A percentile compares a stretch with the other conserved stretches of the same genome.
Evolutionary conservation across 2,888 invertebrate species (phyloP).

Genomic region (Calameuta filiformis): DNA sequence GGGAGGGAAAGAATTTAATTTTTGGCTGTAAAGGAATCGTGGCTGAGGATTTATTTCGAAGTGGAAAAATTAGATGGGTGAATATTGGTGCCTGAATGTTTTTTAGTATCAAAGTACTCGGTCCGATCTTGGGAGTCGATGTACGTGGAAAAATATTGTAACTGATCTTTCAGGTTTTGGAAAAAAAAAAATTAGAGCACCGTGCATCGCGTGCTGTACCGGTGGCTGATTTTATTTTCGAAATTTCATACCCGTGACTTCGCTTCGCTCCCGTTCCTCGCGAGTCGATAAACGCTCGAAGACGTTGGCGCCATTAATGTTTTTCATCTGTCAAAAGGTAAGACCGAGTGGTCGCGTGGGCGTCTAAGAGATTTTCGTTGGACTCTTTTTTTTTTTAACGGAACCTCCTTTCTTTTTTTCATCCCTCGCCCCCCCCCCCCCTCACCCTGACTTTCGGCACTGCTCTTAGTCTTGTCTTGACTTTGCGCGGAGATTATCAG

Average conservation of each 20-base stretch:
- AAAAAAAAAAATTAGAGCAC: background rate
- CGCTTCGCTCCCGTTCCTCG: background rate
- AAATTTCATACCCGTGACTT: background rate
- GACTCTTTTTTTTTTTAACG: background rate
- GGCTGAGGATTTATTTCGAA: background rate
- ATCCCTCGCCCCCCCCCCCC: too few species aligned
- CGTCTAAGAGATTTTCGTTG: background rate
- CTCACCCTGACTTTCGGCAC: background rate
- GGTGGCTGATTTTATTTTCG: constrained; percentile 22
- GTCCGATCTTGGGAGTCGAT: background rate
- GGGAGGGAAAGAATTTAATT: background rate
- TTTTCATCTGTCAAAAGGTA: constrained; percentile 28
- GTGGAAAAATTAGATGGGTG: background rate
- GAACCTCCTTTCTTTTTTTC: background rate
- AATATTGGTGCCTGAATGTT: too few species aligned
- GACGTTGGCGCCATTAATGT: constrained; percentile 17
- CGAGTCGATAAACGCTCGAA: constrained; percentile 19
- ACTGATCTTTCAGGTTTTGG: background rate
- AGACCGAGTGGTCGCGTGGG: constrained; percentile 38
- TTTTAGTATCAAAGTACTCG: background rate
- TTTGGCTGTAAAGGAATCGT: background rate
- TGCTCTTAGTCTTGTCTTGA: background rate
- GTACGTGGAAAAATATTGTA: background rate
- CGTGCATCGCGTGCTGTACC: background rate
- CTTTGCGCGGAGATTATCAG: background rate